A percentile compares a stretch with the other conserved stretches of the same genome.
phyloP scores from a whole-genome alignment of 2,113 vertebrate genomes.

The Nothoprocta pentlandii region DNA sequence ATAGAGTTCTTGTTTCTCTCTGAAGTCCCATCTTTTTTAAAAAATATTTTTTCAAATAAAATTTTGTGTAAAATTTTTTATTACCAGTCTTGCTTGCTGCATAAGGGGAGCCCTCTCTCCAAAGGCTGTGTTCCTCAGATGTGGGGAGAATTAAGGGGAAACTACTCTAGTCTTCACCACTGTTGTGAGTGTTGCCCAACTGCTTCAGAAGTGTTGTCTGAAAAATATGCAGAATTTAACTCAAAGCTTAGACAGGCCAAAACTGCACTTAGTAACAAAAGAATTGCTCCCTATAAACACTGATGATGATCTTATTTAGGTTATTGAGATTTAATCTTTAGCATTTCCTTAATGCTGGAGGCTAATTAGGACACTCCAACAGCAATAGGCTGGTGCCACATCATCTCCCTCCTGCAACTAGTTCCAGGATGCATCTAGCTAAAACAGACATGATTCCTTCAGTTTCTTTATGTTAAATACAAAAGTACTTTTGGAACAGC shows the following conservation, averaged over 20 bases:
- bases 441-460: not conserved
- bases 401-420: not conserved
- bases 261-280: not conserved
- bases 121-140: not conserved
- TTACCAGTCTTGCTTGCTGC: not conserved
- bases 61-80: not conserved
- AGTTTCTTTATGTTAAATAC: not conserved
- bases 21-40: not conserved
- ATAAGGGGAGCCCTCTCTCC: not conserved
- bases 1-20: not conserved
- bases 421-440: not conserved
- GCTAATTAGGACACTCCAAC: not conserved
- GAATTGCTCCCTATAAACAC: not conserved
- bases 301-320: not conserved
- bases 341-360: not conserved
- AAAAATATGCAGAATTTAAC: not conserved
- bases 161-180: not conserved
- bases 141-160: not conserved
- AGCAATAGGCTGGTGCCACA: not conserved
- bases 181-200: not conserved
- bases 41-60: not conserved
- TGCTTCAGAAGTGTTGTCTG: not conserved
- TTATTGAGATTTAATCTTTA: not conserved
- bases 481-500: not conserved
- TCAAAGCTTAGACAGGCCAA: not conserved